Base-by-base conservation (phyloP, 2,113 vertebrate genomes). In the Fulmarus glacialis region DNA sequence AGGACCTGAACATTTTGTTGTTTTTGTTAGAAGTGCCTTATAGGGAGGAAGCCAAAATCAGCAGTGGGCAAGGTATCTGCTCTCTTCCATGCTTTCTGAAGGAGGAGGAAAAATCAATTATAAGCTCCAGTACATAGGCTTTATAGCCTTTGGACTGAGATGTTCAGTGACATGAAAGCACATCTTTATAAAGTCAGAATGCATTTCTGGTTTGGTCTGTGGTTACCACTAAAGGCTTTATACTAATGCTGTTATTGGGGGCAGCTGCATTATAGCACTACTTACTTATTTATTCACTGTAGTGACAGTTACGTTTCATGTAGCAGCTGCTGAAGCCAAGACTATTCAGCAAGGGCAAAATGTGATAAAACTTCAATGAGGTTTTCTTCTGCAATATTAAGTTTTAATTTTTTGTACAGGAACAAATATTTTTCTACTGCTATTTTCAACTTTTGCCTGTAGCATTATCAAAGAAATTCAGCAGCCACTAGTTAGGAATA, bases 261-360 rank as follows among this genome's bases (percentile, higher is more conserved):
- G 91, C 98, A 98, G 98, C 98, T 98, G 98, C 90, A 93, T 96
- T 96, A 70, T 95, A 95, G 96, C 85, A 94, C 93, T 92, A 45
- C 91, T 97, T 97, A 94, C 80, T 90, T 97, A 97, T 97, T 98
- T 98, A 98, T 98, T 98, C 97, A 97, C 95, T 97, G 96, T 90
- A 93, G 96, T 98, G 96, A 98, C 96, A 97, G 97, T 85, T 96
- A 86, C 66, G 84, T 97, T 97, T 97, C 96, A 98, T 84, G 70
- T 89, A 98, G 96, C 98, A 98, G 98, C 98, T 98, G 98, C 93
- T 97, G 97, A 97, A 98, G 96, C 96, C 95, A 95, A 68, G 62
- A 86, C 91, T 94, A 89, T 94, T 98, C 98, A 97, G 96, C 94
- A 97, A 97, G 96, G 97, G 96, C 91, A 97, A 97, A 98, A 96